A percentile compares a stretch with the other conserved stretches of the same genome.
These are phyloP conservation scores for Helleia helle DNA, from an alignment of 2,888 invertebrate species.

Conservation along the genomic window DNA sequence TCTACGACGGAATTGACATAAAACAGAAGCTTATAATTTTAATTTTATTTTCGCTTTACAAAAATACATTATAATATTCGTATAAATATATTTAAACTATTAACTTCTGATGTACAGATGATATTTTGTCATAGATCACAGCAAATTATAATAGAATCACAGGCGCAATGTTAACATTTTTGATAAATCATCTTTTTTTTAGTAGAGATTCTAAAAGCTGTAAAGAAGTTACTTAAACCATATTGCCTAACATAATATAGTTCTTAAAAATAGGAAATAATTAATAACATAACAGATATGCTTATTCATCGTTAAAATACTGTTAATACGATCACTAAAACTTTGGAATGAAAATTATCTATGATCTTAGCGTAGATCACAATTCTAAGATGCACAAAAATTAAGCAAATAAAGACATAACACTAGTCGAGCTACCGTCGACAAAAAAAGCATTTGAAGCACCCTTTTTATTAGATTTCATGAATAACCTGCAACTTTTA, in stretches of 20 bases:
- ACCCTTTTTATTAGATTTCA: too few species aligned
- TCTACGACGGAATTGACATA: conserved; percentile 21
- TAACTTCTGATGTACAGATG: too few species aligned
- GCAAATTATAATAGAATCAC: conserved; percentile 19
- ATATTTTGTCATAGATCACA: conserved; percentile 28
- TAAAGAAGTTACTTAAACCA: background rate
- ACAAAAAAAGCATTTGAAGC: too few species aligned
- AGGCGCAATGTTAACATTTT: too few species aligned
- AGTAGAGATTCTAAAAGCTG: conserved; percentile 4
- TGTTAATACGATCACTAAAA: background rate
- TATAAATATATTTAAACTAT: conserved; percentile 3
- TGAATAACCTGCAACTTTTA: too few species aligned
- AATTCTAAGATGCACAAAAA: too few species aligned
- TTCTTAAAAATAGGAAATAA: too few species aligned
- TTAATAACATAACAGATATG: background rate
- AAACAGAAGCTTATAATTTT: conserved; percentile 23
- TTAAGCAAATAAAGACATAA: too few species aligned
- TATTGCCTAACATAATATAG: too few species aligned
- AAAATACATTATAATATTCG: conserved; percentile 38
- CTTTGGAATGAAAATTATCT: conserved; percentile 4
- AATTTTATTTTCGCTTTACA: conserved; percentile 47
- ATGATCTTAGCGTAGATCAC: too few species aligned
- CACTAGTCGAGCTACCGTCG: too few species aligned
- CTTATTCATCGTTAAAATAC: background rate
- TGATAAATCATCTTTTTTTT: too few species aligned